Base-by-base conservation (phyloP, 2,888 invertebrate species). In the Caenorhabditis sp. region DNA sequence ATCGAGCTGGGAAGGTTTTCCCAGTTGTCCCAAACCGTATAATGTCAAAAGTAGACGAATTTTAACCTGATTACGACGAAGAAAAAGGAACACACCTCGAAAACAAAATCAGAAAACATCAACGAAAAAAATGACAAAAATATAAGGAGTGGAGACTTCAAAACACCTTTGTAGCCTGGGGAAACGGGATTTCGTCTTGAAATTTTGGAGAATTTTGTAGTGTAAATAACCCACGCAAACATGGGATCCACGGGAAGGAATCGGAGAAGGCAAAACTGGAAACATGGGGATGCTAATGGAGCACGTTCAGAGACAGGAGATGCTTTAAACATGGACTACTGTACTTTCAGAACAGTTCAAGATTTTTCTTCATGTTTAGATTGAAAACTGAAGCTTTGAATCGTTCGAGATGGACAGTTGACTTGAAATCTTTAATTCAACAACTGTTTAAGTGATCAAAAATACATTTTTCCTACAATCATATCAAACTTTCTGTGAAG, bases 181-280 rank as follows among this genome's bases (percentile, higher is more conserved):
- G 19, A 26, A 56, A 56, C 16, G 14, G 49, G 51, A 26, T 54
- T 44, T 16, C 2, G 2, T 22, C 6, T 16, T 10, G 24, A 59
- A 38, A 8, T 59, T 24, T 41, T 41, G 41, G 61, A 44, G 5
- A 47, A 5, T 19, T 19, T 19, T 47, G 38, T 61, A 41, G 22
- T 24, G 8, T 41, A 41, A 41, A 26, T 54, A 63, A 47, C 63
- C 44, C 61, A 61, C 44, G 63, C 63, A 54, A 54, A 54, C 26
- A 54, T 54, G 10, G 26, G 12, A 47, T 26, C 8, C 19, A 5
- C 22, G 2, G 26, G 10, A 26, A 2, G 10, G 14, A 26, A 2
- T 7, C 12, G 24, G 26, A 10, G 22, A 14, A 14, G 7, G 22
- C 3, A 26, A 14, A 26, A 54, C 0, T 24, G 7, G 10, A 26